A percentile compares a stretch with the other conserved stretches of the same genome.
phyloP scores from a whole-genome alignment of 2,113 vertebrate genomes.

The Cyphomyrus plagiostoma region DNA sequence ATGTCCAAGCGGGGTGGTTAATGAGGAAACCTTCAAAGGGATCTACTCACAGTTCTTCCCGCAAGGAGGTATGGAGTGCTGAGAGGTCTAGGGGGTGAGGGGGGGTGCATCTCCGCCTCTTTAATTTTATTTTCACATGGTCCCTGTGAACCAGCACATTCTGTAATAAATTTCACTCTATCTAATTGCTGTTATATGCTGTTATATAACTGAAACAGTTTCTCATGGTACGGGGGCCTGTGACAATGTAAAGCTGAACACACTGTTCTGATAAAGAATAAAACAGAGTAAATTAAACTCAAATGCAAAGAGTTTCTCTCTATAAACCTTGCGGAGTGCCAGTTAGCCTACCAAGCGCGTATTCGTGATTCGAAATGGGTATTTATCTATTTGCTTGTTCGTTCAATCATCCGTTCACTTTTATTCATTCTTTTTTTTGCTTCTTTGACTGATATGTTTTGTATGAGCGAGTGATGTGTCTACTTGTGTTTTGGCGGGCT shows the following conservation, averaged over 20 bases:
- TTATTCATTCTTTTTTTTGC: background rate
- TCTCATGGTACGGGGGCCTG: background rate
- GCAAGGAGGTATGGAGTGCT: conserved; percentile 82
- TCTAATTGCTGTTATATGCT: background rate
- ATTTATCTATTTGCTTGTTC: background rate
- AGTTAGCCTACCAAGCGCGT: background rate
- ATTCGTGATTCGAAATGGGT: background rate
- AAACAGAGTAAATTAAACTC: background rate
- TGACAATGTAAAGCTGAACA: background rate
- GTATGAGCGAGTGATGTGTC: background rate
- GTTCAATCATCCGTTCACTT: background rate
- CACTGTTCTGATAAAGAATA: background rate
- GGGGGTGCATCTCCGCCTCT: background rate
- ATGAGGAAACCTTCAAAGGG: conserved; percentile 95
- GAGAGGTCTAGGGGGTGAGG: background rate
- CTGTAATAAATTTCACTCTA: background rate
- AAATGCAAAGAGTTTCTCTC: background rate
- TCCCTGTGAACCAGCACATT: background rate
- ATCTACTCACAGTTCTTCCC: conserved; percentile 98
- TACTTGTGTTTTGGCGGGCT: background rate
- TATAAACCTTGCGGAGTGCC: background rate
- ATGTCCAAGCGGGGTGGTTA: conserved; percentile 92
- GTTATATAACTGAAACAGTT: conserved; percentile 1
- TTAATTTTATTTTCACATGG: background rate
- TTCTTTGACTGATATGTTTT: background rate